Percentiles rank a stretch among this genome's conserved stretches.
Conservation (phyloP, 2,888 invertebrate species). For the Cecidostiba fungosa region DNA sequence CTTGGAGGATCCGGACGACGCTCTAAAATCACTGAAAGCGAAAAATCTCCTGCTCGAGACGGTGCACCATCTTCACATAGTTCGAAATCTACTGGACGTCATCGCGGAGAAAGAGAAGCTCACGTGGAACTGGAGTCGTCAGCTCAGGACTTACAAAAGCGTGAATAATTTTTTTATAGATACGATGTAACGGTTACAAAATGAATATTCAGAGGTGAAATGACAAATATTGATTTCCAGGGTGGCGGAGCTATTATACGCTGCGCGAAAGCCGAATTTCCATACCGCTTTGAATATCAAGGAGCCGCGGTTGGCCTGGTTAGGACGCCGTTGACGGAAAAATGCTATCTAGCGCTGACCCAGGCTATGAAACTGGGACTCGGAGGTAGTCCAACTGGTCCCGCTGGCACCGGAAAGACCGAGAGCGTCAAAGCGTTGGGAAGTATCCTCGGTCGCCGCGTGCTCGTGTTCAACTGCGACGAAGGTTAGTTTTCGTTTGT, state of each 20-base stretch:
- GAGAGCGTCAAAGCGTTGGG: conserved; percentile 98
- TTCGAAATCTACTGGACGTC: conserved; percentile 87
- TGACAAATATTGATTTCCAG: conserved; percentile 63
- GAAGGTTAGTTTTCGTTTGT: conserved; percentile 87
- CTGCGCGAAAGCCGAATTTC: conserved; percentile 97
- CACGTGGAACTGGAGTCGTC: conserved; percentile 96
- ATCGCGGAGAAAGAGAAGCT: conserved; percentile 70
- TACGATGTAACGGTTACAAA: background rate
- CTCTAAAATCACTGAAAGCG: conserved; percentile 90
- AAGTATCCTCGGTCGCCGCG: conserved; percentile 93
- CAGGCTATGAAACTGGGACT: conserved; percentile 98
- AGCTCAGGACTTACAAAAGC: conserved; percentile 85
- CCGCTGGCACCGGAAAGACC: conserved; percentile 99
- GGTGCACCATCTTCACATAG: conserved; percentile 93
- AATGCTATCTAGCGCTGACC: conserved; percentile 97
- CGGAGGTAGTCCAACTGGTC: conserved; percentile 99
- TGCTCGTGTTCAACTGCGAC: conserved; percentile 98
- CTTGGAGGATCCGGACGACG: conserved; percentile 81
- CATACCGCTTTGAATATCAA: conserved; percentile 98
- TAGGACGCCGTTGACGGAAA: conserved; percentile 97
- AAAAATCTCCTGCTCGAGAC: conserved; percentile 96
- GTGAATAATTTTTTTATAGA: conserved; percentile 64
- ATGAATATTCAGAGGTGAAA: background rate
- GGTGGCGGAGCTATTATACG: conserved; percentile 86
- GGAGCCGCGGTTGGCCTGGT: conserved; percentile 98